These are phyloP conservation scores for Catostylus mosaicus DNA, from an alignment of 30 jellyfish, hydroid and myxozoan genomes.

Conservation along the genomic window DNA sequence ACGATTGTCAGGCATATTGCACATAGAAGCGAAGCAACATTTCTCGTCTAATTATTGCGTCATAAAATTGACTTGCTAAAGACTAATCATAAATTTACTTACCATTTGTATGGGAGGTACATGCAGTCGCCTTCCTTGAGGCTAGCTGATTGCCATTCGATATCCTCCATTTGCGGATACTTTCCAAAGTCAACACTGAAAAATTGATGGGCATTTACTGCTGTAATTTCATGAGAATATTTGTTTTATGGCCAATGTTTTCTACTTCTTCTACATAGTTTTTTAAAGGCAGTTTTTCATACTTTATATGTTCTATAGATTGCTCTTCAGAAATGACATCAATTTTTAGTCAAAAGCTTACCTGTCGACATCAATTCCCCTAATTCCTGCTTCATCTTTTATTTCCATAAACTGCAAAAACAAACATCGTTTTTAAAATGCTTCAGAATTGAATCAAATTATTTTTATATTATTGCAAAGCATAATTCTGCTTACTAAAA, in stretches of 20 bases:
- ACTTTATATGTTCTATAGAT: too few relatives aligned
- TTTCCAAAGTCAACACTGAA: constrained; percentile 72
- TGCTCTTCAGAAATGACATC: too few relatives aligned
- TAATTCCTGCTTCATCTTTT: constrained; percentile 31
- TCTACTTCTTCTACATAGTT: too few relatives aligned
- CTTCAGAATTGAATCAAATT: too few relatives aligned
- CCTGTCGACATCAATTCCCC: constrained; percentile 57
- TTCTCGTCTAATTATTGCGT: not conserved
- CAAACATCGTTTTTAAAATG: not conserved
- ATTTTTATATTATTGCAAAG: too few relatives aligned
- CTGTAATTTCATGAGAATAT: too few relatives aligned
- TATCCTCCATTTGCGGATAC: constrained; percentile 62
- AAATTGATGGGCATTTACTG: too few relatives aligned
- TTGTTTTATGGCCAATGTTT: too few relatives aligned
- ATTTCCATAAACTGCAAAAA: constrained; percentile 23
- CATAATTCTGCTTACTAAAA: too few relatives aligned
- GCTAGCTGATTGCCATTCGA: constrained; percentile 42
- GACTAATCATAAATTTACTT: not conserved
- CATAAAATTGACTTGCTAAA: not conserved
- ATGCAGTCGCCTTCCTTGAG: constrained; percentile 65
- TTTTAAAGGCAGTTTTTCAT: too few relatives aligned
- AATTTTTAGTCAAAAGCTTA: not conserved
- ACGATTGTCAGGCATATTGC: not conserved
- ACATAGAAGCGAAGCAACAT: not conserved
- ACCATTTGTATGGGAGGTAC: constrained; percentile 64